phyloP scores from a whole-genome alignment of 2,113 vertebrate species.

The Promerops cafer region DNA sequence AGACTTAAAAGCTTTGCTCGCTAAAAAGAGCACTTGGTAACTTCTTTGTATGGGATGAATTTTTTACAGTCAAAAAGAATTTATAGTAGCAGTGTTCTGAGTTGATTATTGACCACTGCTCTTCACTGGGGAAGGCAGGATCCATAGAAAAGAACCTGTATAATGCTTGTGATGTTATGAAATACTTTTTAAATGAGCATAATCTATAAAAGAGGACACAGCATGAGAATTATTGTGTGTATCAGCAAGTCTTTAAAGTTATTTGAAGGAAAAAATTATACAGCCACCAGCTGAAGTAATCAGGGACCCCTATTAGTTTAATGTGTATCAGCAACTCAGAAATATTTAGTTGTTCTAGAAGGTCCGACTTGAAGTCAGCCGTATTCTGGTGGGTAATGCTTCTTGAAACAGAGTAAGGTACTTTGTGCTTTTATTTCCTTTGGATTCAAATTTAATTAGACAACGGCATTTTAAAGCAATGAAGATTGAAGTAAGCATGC shows the following conservation, averaged over 20 bases:
- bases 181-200: not conserved
- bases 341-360: not conserved
- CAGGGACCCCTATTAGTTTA: not conserved
- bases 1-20: not conserved
- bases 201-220: not conserved
- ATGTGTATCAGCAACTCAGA: not conserved
- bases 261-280: not conserved
- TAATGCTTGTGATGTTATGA: not conserved
- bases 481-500: not conserved
- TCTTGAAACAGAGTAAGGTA: not conserved
- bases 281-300: not conserved
- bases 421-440: not conserved
- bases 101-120: not conserved
- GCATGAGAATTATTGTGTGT: not conserved
- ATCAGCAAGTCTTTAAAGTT: not conserved
- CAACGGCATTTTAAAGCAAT: not conserved
- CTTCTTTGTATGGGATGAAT: not conserved
- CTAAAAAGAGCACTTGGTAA: not conserved
- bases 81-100: not conserved
- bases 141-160: not conserved
- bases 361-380: not conserved
- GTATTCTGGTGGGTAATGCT: not conserved
- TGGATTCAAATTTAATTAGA: not conserved
- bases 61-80: not conserved
- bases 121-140: not conserved